Percentiles rank a stretch among this genome's conserved stretches.
These are phyloP conservation scores for Baccha elongata DNA, from an alignment of 2,888 invertebrate genomes.

Conservation along the genomic window DNA sequence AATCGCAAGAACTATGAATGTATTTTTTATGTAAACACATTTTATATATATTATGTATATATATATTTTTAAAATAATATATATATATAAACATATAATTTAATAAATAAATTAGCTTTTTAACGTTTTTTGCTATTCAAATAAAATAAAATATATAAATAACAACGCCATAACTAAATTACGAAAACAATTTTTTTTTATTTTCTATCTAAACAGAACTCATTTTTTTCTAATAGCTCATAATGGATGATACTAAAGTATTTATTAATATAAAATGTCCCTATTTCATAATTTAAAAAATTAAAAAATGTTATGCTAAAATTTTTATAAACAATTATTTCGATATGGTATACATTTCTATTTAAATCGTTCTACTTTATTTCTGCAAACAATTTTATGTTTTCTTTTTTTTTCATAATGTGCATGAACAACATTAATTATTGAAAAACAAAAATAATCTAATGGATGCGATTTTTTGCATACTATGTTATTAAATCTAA, in stretches of 20 bases:
- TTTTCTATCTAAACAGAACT: constrained; percentile 25
- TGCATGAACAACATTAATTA: constrained; percentile 56
- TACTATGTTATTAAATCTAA: constrained; percentile 59
- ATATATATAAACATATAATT: constrained; percentile 44
- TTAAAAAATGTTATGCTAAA: constrained; percentile 22
- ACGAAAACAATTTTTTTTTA: constrained; percentile 38
- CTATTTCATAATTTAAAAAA: constrained; percentile 43
- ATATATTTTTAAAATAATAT: constrained; percentile 35
- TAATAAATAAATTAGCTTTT: constrained; percentile 68
- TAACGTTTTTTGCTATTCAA: constrained; percentile 69
- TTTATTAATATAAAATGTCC: constrained; percentile 67
- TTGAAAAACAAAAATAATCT: constrained; percentile 44
- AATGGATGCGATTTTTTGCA: constrained; percentile 63
- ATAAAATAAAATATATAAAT: constrained; percentile 30
- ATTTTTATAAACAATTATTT: constrained; percentile 18
- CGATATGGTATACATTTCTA: constrained; percentile 29
- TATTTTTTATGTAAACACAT: constrained; percentile 67
- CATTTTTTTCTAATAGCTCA: constrained; percentile 51
- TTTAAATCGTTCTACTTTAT: constrained; percentile 21
- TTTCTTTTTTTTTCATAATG: constrained; percentile 28
- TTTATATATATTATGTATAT: constrained; percentile 25
- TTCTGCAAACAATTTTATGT: constrained; percentile 49
- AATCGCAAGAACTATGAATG: constrained; percentile 59
- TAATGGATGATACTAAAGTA: constrained; percentile 68
- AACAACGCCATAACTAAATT: constrained; percentile 66